Evolutionary conservation across 2,113 vertebrate species (phyloP).

Genomic region (Pao palembangensis): DNA sequence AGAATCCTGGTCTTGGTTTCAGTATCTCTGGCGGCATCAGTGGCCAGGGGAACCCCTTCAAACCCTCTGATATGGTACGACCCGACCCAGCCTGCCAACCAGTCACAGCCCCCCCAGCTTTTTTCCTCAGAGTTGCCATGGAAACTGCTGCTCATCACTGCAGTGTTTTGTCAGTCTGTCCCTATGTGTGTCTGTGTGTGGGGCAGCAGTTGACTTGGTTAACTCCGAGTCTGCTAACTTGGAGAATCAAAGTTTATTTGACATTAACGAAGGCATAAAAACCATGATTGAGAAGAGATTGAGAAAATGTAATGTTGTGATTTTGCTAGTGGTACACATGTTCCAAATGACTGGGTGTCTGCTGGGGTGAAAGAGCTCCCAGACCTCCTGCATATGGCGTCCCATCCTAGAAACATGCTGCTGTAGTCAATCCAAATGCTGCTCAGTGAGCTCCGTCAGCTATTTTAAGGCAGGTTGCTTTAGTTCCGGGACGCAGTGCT

Average conservation of each 20-base stretch:
- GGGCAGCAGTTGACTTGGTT: slow-evolving; percentile 46
- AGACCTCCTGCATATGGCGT: slow-evolving; percentile 38
- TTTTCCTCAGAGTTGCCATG: slow-evolving; percentile 71
- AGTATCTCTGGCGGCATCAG: slow-evolving; percentile 99
- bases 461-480: slow-evolving; percentile 50
- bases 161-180: slow-evolving; percentile 50
- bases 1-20: slow-evolving; percentile 98
- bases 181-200: slow-evolving; percentile 29
- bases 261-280: no score
- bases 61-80: slow-evolving; percentile 98
- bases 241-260: not conserved
- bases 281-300: no score
- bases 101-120: slow-evolving; percentile 53
- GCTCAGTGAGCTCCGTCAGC: slow-evolving; percentile 39
- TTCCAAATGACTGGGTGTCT: slow-evolving; percentile 10
- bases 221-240: slow-evolving; percentile 34
- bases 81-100: slow-evolving; percentile 51
- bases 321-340: no score
- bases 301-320: no score
- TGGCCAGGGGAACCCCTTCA: slow-evolving; percentile 99
- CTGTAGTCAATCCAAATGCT: slow-evolving; percentile 27
- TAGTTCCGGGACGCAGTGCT: slow-evolving; percentile 48
- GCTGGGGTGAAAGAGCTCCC: slow-evolving; percentile 42
- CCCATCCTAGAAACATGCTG: slow-evolving; percentile 57
- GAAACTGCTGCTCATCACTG: slow-evolving; percentile 69